Conservation (phyloP, 2,797 vertebrate genomes). For the Ptychadena robeensis region DNA sequence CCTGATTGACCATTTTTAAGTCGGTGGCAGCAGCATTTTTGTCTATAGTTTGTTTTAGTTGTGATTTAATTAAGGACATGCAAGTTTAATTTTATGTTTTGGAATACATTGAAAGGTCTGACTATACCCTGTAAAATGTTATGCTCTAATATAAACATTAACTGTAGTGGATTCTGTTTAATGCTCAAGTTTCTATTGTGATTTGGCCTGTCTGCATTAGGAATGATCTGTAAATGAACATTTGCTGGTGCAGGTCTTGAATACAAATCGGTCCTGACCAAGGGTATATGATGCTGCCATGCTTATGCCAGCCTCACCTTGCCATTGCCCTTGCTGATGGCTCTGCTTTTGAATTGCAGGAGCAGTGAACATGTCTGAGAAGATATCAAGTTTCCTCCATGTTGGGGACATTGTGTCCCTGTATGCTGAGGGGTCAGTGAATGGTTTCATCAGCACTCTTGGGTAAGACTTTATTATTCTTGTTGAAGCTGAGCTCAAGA, state of each 20-base stretch:
- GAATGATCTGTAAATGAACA: neutral
- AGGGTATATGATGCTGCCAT: neutral
- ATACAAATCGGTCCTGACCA: neutral
- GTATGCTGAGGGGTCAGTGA: conserved; percentile 95
- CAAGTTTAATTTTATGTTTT: no score
- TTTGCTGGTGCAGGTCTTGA: neutral
- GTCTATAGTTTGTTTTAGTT: no score
- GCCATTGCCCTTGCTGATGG: conserved; percentile 11
- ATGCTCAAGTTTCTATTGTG: neutral
- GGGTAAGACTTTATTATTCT: conserved; percentile 80
- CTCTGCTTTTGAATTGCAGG: conserved; percentile 7
- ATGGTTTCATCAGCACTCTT: conserved; percentile 98
- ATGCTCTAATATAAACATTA: no score
- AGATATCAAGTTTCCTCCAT: conserved; percentile 99
- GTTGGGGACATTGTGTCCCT: conserved; percentile 98
- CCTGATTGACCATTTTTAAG: no score
- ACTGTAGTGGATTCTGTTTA: no score
- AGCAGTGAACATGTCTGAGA: conserved; percentile 90
- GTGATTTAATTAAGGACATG: no score
- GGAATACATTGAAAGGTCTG: no score
- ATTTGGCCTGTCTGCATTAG: neutral
- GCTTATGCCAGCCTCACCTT: neutral
- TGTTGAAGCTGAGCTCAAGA: no score
- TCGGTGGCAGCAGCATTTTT: no score
- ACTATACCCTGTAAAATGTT: no score